Conservation (phyloP, 2,888 invertebrate species). For the Litoditis marina region DNA sequence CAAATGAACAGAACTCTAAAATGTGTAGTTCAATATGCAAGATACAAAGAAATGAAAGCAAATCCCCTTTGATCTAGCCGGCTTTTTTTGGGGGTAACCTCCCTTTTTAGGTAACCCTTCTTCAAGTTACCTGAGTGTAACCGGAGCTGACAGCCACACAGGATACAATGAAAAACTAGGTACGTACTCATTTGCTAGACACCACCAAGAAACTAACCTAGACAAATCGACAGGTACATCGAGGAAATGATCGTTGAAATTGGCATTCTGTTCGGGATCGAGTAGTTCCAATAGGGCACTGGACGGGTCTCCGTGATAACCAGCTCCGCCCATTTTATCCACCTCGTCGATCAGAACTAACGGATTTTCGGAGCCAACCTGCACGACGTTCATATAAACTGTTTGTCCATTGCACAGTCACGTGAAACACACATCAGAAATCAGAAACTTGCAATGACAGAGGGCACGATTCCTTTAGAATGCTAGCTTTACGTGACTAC, state of each 20-base stretch:
- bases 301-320: constrained; percentile 75
- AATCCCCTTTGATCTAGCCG: not conserved
- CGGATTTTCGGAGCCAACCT: constrained; percentile 81
- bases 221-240: constrained; percentile 96
- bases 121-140: no score
- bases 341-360: constrained; percentile 84
- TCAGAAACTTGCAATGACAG: no score
- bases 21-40: not conserved
- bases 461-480: no score
- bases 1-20: constrained; percentile 85
- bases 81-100: no score
- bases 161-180: no score
- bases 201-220: constrained; percentile 64
- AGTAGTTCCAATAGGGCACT: constrained; percentile 92
- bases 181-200: not conserved
- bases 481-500: no score
- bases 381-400: not conserved
- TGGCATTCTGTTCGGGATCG: constrained; percentile 96
- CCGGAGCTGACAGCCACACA: no score
- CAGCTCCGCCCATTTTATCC: constrained; percentile 67
- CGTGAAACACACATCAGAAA: no score
- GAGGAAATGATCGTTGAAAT: constrained; percentile 95
- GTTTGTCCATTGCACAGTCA: no score
- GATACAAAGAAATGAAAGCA: not conserved
- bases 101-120: no score